These are phyloP conservation scores for Strigamia crassipes DNA, from an alignment of 2,888 invertebrate species.

Conservation along the genomic window DNA sequence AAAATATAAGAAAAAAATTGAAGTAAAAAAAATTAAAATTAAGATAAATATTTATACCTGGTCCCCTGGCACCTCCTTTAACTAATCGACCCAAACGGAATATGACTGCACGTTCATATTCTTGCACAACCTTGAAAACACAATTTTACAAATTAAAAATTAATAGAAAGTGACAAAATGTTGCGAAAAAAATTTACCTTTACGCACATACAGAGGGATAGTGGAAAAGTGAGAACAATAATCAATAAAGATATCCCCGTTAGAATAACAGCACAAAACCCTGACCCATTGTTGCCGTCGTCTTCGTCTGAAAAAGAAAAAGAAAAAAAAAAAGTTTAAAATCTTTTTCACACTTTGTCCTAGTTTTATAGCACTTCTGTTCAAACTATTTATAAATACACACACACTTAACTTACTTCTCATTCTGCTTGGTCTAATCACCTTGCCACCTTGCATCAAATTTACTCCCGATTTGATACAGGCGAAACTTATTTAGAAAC, in stretches of 20 bases:
- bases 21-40: conserved; percentile 90
- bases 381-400: neutral
- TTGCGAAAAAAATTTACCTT: conserved; percentile 66
- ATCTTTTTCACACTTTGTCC: neutral
- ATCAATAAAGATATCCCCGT: conserved; percentile 73
- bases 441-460: no score
- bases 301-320: neutral
- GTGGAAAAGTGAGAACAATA: conserved; percentile 76
- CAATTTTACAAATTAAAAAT: neutral
- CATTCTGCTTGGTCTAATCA: no score
- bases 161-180: neutral
- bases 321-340: neutral
- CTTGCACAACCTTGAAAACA: conserved; percentile 80
- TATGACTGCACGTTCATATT: conserved; percentile 94
- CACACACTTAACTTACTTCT: no score
- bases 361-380: neutral
- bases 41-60: conserved; percentile 74
- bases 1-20: no score
- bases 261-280: conserved; percentile 74
- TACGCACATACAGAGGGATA: conserved; percentile 82
- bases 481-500: neutral
- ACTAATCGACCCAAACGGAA: conserved; percentile 87
- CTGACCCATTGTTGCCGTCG: conserved; percentile 62
- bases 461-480: neutral
- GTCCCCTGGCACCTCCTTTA: conserved; percentile 90